Conservation (phyloP, 2,113 vertebrate species). For the Thamnophis sirtalis region DNA sequence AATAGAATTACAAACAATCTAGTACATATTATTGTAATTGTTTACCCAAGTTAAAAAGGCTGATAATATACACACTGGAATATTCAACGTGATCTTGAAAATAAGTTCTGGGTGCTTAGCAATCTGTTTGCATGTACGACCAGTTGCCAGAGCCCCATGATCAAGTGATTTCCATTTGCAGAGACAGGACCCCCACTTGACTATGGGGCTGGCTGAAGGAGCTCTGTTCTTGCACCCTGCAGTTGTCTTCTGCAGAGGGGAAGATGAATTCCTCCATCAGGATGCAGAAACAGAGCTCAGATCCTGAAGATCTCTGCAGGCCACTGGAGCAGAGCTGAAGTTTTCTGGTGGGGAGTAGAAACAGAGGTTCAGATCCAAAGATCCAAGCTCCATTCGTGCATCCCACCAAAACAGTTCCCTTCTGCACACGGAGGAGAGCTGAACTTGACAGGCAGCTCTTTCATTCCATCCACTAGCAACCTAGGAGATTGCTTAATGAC, state of each 20-base stretch:
- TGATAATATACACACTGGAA: background rate
- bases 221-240: background rate
- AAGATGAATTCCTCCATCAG: background rate
- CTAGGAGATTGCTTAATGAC: background rate
- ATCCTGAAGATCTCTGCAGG: background rate
- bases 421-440: background rate
- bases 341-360: background rate
- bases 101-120: background rate
- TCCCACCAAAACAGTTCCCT: too few relatives aligned
- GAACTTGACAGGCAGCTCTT: background rate
- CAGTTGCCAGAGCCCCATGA: background rate
- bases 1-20: background rate
- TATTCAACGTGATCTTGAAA: background rate
- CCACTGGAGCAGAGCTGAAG: background rate
- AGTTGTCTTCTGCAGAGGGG: background rate
- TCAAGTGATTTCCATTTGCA: background rate
- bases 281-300: background rate
- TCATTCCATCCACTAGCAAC: background rate
- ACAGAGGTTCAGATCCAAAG: background rate
- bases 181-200: background rate
- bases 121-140: background rate
- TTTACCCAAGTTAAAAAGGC: background rate
- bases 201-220: background rate
- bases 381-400: too few relatives aligned
- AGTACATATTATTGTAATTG: background rate